Base-by-base conservation (phyloP, 2,888 invertebrate genomes). In the Caenorhabditis japonica region DNA sequence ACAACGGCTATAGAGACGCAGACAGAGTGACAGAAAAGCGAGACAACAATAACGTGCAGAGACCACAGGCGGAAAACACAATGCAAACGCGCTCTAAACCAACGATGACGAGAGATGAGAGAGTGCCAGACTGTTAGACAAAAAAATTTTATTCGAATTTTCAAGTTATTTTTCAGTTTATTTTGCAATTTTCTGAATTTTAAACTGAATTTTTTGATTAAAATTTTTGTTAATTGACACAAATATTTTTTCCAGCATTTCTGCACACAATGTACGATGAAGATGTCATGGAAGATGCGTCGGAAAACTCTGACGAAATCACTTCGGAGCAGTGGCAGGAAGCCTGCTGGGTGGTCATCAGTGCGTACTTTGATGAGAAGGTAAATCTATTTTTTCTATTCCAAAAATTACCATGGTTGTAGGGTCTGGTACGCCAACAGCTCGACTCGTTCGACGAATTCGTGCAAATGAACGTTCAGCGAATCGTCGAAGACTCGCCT, bases 331-430 rank as follows among this genome's bases (percentile, higher is more conserved):
- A 97, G 78, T 99, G 99, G 99, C 52, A 86, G 83, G 86, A 86
- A 91, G 99, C 99, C 44, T 99, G 99, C 87, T 99, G 99, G 99
- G 97, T 99, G 87, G 97, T 99, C 73, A 99, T 99, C 88, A 97
- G 97, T 88, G 95, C 99, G 0, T 99, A 99, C 89, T 99, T 99
- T 88, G 99, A 99, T 88, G 99, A 99, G 89, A 99, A 99, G 44
- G 73, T 73, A 30, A 10, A 30, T n/a, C n/a, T n/a, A n/a, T 5
- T 30, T 30, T 30, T 30, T 30, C 10, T 30, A 30, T 10, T 7
- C 30, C 10, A 30, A 30, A 30, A 30, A 30, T 30, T 7, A 17
- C 1, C 2, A 27, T 3, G 10, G 33, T 52, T 68, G 5, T 17
- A 73, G 89, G 99, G 99, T 89, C 91, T 99, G 78, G 99, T 99